Evolutionary conservation across 1,140 invertebrate genomes (phyloP).

Genomic region (Anastatus disparis): DNA sequence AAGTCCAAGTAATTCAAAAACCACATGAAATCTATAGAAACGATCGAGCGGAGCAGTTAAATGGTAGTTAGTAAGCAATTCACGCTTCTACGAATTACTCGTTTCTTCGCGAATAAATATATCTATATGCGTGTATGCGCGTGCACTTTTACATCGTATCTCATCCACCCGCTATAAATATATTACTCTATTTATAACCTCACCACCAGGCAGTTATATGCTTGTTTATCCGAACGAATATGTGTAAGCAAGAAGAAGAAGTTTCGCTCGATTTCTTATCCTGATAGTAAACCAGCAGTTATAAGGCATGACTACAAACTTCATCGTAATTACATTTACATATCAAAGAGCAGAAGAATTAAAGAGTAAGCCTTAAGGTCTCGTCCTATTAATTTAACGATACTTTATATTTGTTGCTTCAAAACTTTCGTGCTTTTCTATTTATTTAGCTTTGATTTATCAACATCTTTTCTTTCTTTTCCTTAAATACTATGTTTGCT

Average conservation of each 20-base stretch:
- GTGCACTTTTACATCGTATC: neutral
- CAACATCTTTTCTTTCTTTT: neutral
- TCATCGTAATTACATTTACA: neutral
- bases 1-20: too few relatives aligned
- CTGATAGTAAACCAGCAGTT: neutral
- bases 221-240: slow-evolving; percentile 19
- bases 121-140: too few relatives aligned
- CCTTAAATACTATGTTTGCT: neutral
- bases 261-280: slow-evolving; percentile 15
- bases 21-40: too few relatives aligned
- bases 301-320: too few relatives aligned
- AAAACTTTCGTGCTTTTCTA: too few relatives aligned
- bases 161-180: slow-evolving; percentile 19
- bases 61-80: too few relatives aligned
- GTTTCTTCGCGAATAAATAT: too few relatives aligned
- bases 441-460: too few relatives aligned
- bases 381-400: slow-evolving; percentile 5
- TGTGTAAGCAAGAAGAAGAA: too few relatives aligned
- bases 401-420: neutral
- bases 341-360: neutral
- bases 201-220: neutral
- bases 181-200: slow-evolving; percentile 24
- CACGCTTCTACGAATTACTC: too few relatives aligned
- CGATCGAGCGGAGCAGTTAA: too few relatives aligned
- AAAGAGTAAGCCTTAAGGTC: neutral